These are phyloP conservation scores for Natator depressus DNA, from an alignment of 2,113 vertebrate species.

Conservation along the genomic window DNA sequence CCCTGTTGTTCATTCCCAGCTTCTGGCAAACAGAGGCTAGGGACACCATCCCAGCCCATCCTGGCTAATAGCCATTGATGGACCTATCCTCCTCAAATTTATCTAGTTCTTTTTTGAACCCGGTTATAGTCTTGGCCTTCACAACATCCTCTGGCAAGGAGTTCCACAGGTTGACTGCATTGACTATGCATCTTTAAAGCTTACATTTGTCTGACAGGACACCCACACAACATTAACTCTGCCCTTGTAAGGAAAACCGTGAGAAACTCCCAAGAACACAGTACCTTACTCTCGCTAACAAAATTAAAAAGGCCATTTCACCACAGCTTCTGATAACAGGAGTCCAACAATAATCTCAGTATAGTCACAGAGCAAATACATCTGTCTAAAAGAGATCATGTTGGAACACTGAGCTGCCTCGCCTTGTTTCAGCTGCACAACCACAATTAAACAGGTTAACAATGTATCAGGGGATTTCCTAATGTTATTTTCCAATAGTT, in stretches of 20 bases:
- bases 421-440: accelerated
- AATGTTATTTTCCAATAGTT: accelerated
- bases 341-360: accelerated
- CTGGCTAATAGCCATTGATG: too few species aligned
- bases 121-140: too few species aligned
- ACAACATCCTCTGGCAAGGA: too few species aligned
- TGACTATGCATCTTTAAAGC: accelerated
- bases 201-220: accelerated
- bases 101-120: too few species aligned
- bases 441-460: neutral
- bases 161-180: too few species aligned
- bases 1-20: too few species aligned
- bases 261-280: too few species aligned
- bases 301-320: accelerated
- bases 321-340: neutral
- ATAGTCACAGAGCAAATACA: neutral
- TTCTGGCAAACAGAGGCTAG: too few species aligned
- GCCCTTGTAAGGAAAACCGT: neutral
- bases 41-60: too few species aligned
- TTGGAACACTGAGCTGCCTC: neutral
- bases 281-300: too few species aligned
- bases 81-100: too few species aligned
- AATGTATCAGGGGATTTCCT: accelerated
- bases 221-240: accelerated
- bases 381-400: neutral